These are phyloP conservation scores for Thalpophila matura DNA, from an alignment of 2,888 invertebrate species.

Conservation along the genomic window DNA sequence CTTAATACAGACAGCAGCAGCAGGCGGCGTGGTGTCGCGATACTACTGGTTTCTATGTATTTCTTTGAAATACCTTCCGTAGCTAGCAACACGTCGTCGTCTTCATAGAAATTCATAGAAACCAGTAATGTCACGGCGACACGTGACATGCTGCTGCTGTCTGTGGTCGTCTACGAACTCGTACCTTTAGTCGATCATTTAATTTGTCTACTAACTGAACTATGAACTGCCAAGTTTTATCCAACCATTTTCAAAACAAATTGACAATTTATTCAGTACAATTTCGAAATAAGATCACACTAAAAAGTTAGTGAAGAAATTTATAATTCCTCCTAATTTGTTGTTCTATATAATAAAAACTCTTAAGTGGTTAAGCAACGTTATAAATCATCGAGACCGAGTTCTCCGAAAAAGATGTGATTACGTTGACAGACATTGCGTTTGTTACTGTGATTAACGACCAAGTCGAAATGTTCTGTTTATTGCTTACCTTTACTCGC, in stretches of 20 bases:
- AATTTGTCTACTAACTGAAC: not conserved
- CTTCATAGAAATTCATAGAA: too few species aligned
- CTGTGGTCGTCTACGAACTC: too few species aligned
- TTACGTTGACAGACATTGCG: constrained; percentile 59
- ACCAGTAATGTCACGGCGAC: too few species aligned
- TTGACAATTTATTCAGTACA: constrained; percentile 24
- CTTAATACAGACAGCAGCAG: too few species aligned
- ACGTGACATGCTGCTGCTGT: too few species aligned
- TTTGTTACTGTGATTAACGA: constrained; percentile 59
- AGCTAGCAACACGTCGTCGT: too few species aligned
- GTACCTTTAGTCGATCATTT: not conserved
- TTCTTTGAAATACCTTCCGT: too few species aligned
- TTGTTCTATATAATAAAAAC: constrained; percentile 42
- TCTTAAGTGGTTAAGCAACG: constrained; percentile 33
- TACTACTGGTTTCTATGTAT: too few species aligned
- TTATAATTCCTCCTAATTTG: constrained; percentile 37
- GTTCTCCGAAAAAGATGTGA: constrained; percentile 56
- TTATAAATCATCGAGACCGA: constrained; percentile 53
- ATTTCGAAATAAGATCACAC: constrained; percentile 16
- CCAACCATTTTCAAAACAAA: constrained; percentile 8
- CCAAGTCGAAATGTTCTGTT: constrained; percentile 54
- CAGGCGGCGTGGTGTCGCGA: too few species aligned
- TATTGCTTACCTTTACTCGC: constrained; percentile 57
- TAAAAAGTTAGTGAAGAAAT: constrained; percentile 35
- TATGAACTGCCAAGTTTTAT: constrained; percentile 1